phyloP scores from a whole-genome alignment of 1,140 invertebrate species.

The Triops longicaudatus region DNA sequence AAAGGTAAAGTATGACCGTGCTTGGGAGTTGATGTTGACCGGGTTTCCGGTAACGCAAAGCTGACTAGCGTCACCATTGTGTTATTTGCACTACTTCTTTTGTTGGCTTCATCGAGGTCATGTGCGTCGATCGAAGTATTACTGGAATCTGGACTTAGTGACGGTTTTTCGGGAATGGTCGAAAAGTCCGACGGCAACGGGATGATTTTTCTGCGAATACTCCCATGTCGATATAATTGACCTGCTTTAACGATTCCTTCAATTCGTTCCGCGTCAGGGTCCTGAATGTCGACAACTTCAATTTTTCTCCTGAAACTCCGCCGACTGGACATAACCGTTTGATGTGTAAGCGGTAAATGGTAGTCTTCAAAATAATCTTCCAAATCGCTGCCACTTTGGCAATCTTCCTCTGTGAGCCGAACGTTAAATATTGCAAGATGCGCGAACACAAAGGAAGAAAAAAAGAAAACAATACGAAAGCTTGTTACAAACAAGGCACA shows the following conservation, averaged over 20 bases:
- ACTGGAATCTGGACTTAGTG: background rate
- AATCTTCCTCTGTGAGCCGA: background rate
- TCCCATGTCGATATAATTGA: conserved; percentile 35
- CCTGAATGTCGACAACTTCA: conserved; percentile 35
- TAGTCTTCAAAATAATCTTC: conserved; percentile 40
- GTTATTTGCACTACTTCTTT: conserved; percentile 16
- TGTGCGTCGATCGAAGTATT: background rate
- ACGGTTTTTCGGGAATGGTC: background rate
- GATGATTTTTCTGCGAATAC: conserved; percentile 35
- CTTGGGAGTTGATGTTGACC: conserved; percentile 18
- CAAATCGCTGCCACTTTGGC: conserved; percentile 26
- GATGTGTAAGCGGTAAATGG: conserved; percentile 37
- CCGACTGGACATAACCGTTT: conserved; percentile 38
- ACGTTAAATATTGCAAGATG: background rate
- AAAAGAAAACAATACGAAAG: conserved; percentile 7
- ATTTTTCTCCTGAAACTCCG: conserved; percentile 38
- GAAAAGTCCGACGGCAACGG: conserved; percentile 30
- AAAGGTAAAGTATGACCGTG: conserved; percentile 30
- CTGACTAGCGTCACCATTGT: conserved; percentile 25
- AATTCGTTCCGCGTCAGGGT: conserved; percentile 36
- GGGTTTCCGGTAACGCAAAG: background rate
- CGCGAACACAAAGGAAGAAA: background rate
- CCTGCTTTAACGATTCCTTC: conserved; percentile 36
- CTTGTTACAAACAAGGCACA: conserved; percentile 15
- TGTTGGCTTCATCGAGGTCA: background rate